Conservation (phyloP, 2,797 vertebrate genomes). For the Tauraco hartlaubi region DNA sequence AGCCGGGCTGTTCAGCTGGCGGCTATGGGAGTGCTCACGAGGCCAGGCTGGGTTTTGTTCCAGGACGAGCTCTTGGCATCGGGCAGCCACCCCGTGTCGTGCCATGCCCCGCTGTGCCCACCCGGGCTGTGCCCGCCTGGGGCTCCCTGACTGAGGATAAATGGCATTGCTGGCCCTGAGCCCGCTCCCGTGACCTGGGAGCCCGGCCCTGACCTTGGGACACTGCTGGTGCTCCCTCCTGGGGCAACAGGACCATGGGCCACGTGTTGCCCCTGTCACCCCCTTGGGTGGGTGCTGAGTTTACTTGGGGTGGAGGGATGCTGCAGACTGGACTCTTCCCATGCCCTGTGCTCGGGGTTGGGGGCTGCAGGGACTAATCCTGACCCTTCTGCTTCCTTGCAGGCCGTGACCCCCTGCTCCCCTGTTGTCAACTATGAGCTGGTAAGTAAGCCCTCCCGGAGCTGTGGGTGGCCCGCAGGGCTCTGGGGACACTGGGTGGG, state of each 20-base stretch:
- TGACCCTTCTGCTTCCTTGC: slow-evolving; percentile 46
- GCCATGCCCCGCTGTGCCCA: neutral
- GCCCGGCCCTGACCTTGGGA: neutral
- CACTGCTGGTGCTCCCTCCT: neutral
- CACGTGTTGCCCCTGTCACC: neutral
- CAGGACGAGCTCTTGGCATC: slow-evolving; percentile 53
- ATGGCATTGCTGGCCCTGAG: neutral
- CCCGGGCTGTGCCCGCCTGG: neutral
- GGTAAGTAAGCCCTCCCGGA: slow-evolving; percentile 52
- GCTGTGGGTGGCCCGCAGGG: neutral
- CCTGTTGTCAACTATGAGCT: slow-evolving; percentile 77
- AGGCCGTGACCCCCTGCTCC: slow-evolving; percentile 80
- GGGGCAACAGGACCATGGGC: neutral
- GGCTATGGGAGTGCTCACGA: slow-evolving; percentile 24
- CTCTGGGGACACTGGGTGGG: neutral
- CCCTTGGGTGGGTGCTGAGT: neutral
- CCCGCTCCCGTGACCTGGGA: accelerated
- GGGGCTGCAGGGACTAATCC: slow-evolving; percentile 24
- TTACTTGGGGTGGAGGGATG: neutral
- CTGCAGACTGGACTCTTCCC: neutral
- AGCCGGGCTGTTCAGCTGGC: slow-evolving; percentile 62
- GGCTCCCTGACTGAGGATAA: neutral
- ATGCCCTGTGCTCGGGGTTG: neutral
- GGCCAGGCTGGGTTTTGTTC: slow-evolving; percentile 45
- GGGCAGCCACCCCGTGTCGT: accelerated